Evolutionary conservation across 2,113 vertebrate species (phyloP).

Genomic region (Planiliza haematocheilus): DNA sequence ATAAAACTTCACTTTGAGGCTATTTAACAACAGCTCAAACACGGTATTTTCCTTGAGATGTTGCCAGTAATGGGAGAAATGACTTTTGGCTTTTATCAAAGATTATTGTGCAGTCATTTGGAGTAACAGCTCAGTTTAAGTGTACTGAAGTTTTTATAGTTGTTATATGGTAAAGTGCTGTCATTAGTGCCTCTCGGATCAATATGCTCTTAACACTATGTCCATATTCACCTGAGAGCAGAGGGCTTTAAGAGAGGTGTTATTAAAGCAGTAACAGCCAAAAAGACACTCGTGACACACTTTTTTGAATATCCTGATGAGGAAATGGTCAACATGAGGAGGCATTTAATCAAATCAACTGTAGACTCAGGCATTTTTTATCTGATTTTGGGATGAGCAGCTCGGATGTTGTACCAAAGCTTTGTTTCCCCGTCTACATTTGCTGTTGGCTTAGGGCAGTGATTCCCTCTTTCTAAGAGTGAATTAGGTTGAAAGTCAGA

Average conservation of each 20-base stretch:
- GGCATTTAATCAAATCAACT: slow-evolving; percentile 7
- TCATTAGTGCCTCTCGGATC: slow-evolving; percentile 69
- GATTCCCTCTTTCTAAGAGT: slow-evolving; percentile 69
- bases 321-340: background rate
- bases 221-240: slow-evolving; percentile 62
- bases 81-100: slow-evolving; percentile 47
- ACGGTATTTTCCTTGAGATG: slow-evolving; percentile 3
- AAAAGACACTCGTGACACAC: slow-evolving; percentile 39
- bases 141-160: slow-evolving; percentile 60
- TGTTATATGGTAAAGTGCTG: slow-evolving; percentile 57
- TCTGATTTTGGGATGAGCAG: slow-evolving; percentile 12
- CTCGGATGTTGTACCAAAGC: slow-evolving; percentile 52
- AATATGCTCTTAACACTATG: slow-evolving; percentile 71
- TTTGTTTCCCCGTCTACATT: slow-evolving; percentile 63
- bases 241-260: slow-evolving; percentile 40
- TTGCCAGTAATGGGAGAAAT: slow-evolving; percentile 19
- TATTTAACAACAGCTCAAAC: slow-evolving; percentile 1
- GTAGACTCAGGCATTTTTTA: slow-evolving; percentile 26
- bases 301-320: slow-evolving; percentile 27
- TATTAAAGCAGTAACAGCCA: slow-evolving; percentile 29
- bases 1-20: slow-evolving; percentile 16
- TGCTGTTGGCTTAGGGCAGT: slow-evolving; percentile 67
- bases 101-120: slow-evolving; percentile 43
- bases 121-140: slow-evolving; percentile 50
- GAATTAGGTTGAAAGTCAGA: slow-evolving; percentile 82